Conservation (phyloP, 2,888 invertebrate species). For the Cantharis rustica region DNA sequence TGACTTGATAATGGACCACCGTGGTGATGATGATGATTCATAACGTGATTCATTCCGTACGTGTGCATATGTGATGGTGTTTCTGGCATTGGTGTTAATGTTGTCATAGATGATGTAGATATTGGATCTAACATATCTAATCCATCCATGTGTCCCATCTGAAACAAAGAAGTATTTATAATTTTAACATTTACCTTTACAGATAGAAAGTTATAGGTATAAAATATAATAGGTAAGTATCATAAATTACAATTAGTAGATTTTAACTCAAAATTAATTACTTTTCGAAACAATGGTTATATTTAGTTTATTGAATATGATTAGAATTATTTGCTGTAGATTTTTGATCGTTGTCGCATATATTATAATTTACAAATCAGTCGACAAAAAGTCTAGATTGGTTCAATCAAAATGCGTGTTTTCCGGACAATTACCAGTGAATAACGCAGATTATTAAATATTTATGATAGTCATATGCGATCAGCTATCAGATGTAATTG, state of each 20-base stretch:
- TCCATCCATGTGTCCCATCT: constrained; percentile 95
- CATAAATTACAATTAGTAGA: not conserved
- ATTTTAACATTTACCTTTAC: not conserved
- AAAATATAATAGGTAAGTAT: not conserved
- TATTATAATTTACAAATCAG: constrained; percentile 23
- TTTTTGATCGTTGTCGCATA: constrained; percentile 6
- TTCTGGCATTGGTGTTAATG: constrained; percentile 89
- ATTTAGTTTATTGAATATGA: too few species aligned
- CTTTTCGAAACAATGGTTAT: not conserved
- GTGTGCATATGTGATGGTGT: constrained; percentile 78
- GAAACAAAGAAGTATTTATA: constrained; percentile 51
- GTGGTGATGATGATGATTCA: constrained; percentile 77
- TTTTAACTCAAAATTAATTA: not conserved
- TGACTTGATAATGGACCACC: constrained; percentile 63
- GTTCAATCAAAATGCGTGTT: constrained; percentile 37
- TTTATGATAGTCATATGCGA: constrained; percentile 41
- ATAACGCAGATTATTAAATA: constrained; percentile 39
- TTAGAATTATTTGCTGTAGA: not conserved
- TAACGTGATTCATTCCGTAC: constrained; percentile 85
- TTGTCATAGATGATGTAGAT: constrained; percentile 85
- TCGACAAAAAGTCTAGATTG: constrained; percentile 23
- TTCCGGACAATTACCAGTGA: constrained; percentile 36
- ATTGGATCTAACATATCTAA: constrained; percentile 90
- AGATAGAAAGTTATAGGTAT: not conserved
- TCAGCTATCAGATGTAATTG: constrained; percentile 42